Percentiles rank a stretch among this genome's conserved stretches.
Evolutionary conservation across 2,113 vertebrate genomes (phyloP).

Genomic region (Saguinus imperator): DNA sequence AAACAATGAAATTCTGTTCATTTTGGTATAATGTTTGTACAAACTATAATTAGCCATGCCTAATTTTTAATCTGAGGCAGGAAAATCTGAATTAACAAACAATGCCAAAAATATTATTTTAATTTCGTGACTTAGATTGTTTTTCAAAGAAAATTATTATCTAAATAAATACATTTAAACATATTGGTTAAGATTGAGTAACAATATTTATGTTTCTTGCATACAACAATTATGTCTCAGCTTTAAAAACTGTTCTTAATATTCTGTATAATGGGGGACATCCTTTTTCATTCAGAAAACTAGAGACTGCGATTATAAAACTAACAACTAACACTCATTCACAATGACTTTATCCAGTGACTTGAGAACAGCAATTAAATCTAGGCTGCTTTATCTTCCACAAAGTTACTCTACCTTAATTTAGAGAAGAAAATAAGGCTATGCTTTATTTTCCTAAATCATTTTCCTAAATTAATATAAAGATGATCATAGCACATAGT

Average conservation of each 20-base stretch:
- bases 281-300: slow-evolving; percentile 70
- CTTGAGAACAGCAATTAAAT: slow-evolving; percentile 37
- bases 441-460: slow-evolving; percentile 79
- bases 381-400: slow-evolving; percentile 55
- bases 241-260: slow-evolving; percentile 66
- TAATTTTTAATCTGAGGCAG: slow-evolving; percentile 56
- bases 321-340: slow-evolving; percentile 65
- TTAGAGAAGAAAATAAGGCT: slow-evolving; percentile 62
- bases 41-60: slow-evolving; percentile 54
- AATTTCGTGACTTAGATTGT: slow-evolving; percentile 50
- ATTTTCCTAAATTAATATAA: slow-evolving; percentile 81
- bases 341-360: slow-evolving; percentile 60
- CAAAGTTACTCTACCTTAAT: slow-evolving; percentile 68
- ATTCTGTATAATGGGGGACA: slow-evolving; percentile 49
- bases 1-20: slow-evolving; percentile 24
- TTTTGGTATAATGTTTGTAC: slow-evolving; percentile 70
- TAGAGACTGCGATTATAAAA: slow-evolving; percentile 65
- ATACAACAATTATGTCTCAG: slow-evolving; percentile 67
- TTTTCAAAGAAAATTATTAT: slow-evolving; percentile 37
- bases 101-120: slow-evolving; percentile 69
- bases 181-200: slow-evolving; percentile 70
- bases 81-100: slow-evolving; percentile 70
- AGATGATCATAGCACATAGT: slow-evolving; percentile 70
- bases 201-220: slow-evolving; percentile 64
- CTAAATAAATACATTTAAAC: slow-evolving; percentile 51